Evolutionary conservation across 2,888 invertebrate species (phyloP).

Genomic region (Eueremaeus valkanovi): DNA sequence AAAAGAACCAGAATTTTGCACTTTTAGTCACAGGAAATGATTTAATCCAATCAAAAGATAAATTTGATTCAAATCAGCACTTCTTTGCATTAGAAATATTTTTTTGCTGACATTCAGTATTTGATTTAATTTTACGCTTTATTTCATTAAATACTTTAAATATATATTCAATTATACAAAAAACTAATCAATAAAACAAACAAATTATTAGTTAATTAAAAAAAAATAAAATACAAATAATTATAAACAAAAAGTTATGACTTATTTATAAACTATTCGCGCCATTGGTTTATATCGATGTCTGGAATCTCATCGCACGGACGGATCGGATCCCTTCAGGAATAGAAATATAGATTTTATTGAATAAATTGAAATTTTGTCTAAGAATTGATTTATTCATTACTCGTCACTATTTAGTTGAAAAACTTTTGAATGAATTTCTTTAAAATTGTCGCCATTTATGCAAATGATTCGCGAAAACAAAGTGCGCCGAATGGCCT

Average conservation of each 20-base stretch:
- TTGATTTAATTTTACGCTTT: too few relatives aligned
- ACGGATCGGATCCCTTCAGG: constrained; percentile 25
- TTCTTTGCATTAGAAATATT: too few relatives aligned
- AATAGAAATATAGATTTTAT: neutral
- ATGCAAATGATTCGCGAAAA: constrained; percentile 46
- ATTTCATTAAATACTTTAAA: too few relatives aligned
- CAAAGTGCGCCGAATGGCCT: constrained; percentile 44
- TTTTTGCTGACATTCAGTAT: too few relatives aligned
- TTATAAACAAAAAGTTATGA: neutral
- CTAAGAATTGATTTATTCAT: neutral
- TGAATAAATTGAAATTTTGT: neutral
- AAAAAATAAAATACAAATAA: neutral
- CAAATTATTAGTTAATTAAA: too few relatives aligned
- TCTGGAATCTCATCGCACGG: constrained; percentile 41
- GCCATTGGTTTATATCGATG: constrained; percentile 41
- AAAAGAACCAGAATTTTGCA: too few relatives aligned
- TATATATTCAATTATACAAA: too few relatives aligned
- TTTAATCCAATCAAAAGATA: too few relatives aligned
- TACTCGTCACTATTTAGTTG: constrained; percentile 35
- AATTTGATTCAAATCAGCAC: too few relatives aligned
- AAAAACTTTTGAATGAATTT: constrained; percentile 45
- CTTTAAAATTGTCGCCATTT: constrained; percentile 48
- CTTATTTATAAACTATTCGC: constrained; percentile 33
- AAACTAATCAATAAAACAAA: too few relatives aligned
- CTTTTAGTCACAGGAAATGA: too few relatives aligned